A percentile compares a stretch with the other conserved stretches of the same genome.
phyloP scores from a whole-genome alignment of 2,888 invertebrate species.

The Hypomecis atomaria region DNA sequence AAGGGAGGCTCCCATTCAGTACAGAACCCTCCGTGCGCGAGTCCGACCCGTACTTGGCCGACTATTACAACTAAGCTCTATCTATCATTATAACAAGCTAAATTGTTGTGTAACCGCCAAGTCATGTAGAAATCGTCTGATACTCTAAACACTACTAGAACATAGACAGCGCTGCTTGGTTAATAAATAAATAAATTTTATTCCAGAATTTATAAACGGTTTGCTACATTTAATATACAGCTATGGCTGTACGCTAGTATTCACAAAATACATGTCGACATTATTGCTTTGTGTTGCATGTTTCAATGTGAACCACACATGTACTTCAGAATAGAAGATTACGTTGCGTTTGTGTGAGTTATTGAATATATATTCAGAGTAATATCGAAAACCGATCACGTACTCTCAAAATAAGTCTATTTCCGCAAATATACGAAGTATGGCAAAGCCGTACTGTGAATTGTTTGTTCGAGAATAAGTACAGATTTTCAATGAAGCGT shows the following conservation, averaged over 20 bases:
- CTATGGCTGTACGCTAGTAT: neutral
- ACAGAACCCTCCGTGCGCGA: too few relatives aligned
- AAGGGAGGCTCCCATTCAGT: too few relatives aligned
- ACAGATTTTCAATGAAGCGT: neutral
- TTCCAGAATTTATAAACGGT: neutral
- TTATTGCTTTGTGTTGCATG: neutral
- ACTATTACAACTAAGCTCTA: too few relatives aligned
- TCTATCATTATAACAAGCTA: too few relatives aligned
- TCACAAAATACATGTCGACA: neutral
- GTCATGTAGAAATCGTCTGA: too few relatives aligned
- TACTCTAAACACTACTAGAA: too few relatives aligned
- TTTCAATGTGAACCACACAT: neutral
- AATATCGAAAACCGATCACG: conserved; percentile 33
- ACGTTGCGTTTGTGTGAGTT: conserved; percentile 7
- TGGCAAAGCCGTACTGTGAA: neutral
- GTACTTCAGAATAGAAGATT: neutral
- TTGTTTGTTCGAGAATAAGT: neutral
- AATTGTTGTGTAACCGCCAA: too few relatives aligned
- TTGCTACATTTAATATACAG: neutral
- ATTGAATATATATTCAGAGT: conserved; percentile 26
- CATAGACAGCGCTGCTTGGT: too few relatives aligned
- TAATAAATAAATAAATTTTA: conserved; percentile 4
- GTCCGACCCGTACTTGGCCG: too few relatives aligned
- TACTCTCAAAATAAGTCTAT: conserved; percentile 27
- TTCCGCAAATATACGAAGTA: conserved; percentile 14